Evolutionary conservation across 2,797 vertebrate species (phyloP).

Genomic region (Acanthiza pusilla): DNA sequence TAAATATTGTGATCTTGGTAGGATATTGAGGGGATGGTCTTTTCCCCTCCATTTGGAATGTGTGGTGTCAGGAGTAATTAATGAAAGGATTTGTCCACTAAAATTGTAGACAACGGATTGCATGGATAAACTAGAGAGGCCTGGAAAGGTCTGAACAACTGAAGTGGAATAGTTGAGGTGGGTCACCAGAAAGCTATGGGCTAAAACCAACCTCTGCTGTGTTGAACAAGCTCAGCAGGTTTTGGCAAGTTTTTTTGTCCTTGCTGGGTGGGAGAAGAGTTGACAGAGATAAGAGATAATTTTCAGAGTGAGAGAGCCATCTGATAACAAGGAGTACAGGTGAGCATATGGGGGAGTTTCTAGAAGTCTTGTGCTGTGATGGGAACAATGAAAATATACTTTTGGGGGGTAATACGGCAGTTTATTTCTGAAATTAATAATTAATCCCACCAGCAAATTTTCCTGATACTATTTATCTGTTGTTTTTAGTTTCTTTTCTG

Average conservation of each 20-base stretch:
- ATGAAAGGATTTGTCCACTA: neutral
- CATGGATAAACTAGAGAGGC: neutral
- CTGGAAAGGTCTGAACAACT: neutral
- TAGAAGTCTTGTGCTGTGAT: neutral
- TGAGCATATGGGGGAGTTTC: neutral
- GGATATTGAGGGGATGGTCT: neutral
- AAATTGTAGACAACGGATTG: neutral
- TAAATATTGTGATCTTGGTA: neutral
- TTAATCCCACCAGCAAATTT: neutral
- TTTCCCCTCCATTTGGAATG: neutral
- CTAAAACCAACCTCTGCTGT: neutral
- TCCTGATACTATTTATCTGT: neutral
- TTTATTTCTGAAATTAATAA: neutral
- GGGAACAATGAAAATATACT: neutral
- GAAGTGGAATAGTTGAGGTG: neutral
- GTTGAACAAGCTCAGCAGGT: neutral
- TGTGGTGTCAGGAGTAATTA: neutral
- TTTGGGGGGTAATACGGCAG: rapidly evolving
- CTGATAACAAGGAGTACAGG: neutral
- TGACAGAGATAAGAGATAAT: neutral
- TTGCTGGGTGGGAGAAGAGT: neutral
- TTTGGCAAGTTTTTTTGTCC: neutral
- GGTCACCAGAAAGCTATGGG: neutral
- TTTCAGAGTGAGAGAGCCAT: neutral
- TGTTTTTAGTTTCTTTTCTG: neutral